Evolutionary conservation across 1,140 invertebrate species (phyloP).

Genomic region (Leguminivora glycinivorella): DNA sequence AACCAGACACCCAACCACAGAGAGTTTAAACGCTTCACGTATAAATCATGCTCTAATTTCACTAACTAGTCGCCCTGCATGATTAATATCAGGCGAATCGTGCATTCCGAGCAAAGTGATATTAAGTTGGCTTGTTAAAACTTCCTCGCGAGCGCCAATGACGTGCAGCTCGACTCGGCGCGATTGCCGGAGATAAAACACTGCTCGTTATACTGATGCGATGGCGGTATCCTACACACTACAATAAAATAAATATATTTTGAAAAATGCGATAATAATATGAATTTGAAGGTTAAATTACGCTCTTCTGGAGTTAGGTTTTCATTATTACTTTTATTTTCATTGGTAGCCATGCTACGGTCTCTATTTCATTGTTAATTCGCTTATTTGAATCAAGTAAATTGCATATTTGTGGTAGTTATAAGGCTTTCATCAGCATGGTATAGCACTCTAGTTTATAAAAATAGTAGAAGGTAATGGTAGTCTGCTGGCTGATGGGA

Average conservation of each 20-base stretch:
- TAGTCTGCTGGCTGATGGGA: no score
- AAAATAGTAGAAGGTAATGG: no score
- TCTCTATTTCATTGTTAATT: no score
- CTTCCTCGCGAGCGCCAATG: conserved; percentile 60
- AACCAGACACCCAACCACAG: conserved; percentile 45
- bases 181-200: conserved; percentile 14
- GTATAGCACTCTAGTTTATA: no score
- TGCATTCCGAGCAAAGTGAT: conserved; percentile 73
- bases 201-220: conserved; percentile 3
- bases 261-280: background rate
- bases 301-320: no score
- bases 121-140: conserved; percentile 79
- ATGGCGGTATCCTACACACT: background rate
- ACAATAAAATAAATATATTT: background rate
- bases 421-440: no score
- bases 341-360: no score
- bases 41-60: conserved; percentile 70
- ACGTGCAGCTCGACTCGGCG: conserved; percentile 34
- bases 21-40: conserved; percentile 44
- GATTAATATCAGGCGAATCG: conserved; percentile 76
- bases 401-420: no score
- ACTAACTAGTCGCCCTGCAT: conserved; percentile 75
- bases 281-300: no score
- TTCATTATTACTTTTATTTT: no score
- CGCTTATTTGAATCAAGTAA: no score